These are phyloP conservation scores for Cabera pusaria DNA, from an alignment of 2,888 invertebrate genomes.

Conservation along the genomic window DNA sequence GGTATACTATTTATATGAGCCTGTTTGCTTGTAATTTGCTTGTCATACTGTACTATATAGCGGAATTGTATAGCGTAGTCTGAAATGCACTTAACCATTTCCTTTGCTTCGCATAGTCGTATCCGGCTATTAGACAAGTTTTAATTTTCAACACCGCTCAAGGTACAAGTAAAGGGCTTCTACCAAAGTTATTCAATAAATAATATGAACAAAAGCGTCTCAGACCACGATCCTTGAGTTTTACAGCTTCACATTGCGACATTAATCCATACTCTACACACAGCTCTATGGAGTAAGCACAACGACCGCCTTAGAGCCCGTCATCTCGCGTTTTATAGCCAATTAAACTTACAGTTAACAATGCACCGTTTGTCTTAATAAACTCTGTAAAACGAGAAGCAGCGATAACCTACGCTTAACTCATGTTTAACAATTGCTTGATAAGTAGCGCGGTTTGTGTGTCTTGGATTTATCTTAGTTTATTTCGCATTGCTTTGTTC, in stretches of 20 bases:
- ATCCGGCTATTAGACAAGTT: too few species aligned
- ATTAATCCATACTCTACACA: constrained; percentile 17
- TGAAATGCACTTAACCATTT: too few species aligned
- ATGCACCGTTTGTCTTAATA: constrained; percentile 64
- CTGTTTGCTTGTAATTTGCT: too few species aligned
- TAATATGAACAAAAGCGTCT: too few species aligned
- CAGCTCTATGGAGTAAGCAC: constrained; percentile 13
- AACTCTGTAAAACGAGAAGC: constrained; percentile 50
- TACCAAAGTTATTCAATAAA: too few species aligned
- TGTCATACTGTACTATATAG: too few species aligned
- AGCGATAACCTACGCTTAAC: constrained; percentile 43
- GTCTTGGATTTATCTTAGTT: constrained; percentile 27
- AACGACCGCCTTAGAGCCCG: constrained; percentile 29
- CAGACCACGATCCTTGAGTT: too few species aligned
- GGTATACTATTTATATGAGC: too few species aligned
- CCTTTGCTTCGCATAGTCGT: too few species aligned
- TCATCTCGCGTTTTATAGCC: constrained; percentile 62
- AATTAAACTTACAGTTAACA: constrained; percentile 59
- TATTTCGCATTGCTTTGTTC: constrained; percentile 16
- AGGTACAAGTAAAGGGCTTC: too few species aligned
- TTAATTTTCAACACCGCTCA: too few species aligned
- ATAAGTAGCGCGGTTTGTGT: constrained; percentile 25
- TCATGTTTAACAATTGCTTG: constrained; percentile 38
- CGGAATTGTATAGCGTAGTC: too few species aligned
- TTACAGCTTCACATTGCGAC: constrained; percentile 12